Percentiles rank a stretch among this genome's conserved stretches.
Conservation (phyloP, 2,113 vertebrate genomes). For the Ophthalmolycus amberensis region DNA sequence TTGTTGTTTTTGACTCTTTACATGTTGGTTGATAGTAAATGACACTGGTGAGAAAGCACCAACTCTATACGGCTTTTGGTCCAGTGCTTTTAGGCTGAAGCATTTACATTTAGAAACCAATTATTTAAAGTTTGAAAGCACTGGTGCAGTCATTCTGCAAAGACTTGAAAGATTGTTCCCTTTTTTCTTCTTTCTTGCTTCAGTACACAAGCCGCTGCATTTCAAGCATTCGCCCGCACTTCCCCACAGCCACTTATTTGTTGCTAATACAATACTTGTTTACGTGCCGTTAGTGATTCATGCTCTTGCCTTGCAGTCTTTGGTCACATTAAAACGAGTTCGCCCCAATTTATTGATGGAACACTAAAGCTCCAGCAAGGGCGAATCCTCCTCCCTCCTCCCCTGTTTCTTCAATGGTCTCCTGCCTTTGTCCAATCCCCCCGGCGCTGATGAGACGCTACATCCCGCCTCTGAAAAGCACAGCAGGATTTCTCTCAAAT, state of each 20-base stretch:
- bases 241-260: constrained; percentile 46
- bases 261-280: constrained; percentile 57
- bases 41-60: background rate
- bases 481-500: constrained; percentile 67
- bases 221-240: constrained; percentile 31
- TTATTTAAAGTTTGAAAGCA: constrained; percentile 51
- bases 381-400: constrained; percentile 28
- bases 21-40: constrained; percentile 26
- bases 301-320: constrained; percentile 27
- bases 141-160: constrained; percentile 28
- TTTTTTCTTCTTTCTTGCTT: constrained; percentile 16
- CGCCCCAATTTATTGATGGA: constrained; percentile 56
- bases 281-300: constrained; percentile 52
- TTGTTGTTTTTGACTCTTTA: constrained; percentile 10
- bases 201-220: constrained; percentile 42
- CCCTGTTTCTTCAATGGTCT: constrained; percentile 25
- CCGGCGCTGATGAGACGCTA: constrained; percentile 67
- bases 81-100: background rate
- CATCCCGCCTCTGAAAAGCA: constrained; percentile 56
- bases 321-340: constrained; percentile 53
- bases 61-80: background rate
- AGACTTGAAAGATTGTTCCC: constrained; percentile 41
- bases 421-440: constrained; percentile 54
- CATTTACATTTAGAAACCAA: constrained; percentile 48
- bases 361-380: constrained; percentile 43